These are phyloP conservation scores for Apamea monoglypha DNA, from an alignment of 2,888 invertebrate species.

Conservation along the genomic window DNA sequence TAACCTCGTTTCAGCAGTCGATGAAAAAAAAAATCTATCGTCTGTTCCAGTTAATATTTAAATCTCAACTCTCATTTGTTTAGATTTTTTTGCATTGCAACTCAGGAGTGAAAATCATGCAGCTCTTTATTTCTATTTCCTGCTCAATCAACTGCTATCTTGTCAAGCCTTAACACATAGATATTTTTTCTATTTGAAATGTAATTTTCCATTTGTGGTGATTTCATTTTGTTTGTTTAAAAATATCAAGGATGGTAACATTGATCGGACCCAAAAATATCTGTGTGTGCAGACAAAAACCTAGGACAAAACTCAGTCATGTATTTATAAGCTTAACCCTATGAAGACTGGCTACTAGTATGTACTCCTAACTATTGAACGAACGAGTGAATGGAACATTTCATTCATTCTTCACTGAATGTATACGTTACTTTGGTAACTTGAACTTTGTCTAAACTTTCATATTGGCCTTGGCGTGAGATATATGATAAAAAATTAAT, in stretches of 20 bases:
- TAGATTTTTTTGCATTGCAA: background rate
- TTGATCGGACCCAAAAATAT: conserved; percentile 10
- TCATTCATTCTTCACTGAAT: conserved; percentile 26
- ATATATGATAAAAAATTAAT: background rate
- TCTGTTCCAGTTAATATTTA: background rate
- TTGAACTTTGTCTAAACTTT: conserved; percentile 7
- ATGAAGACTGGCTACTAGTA: conserved; percentile 68
- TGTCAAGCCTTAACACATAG: conserved; percentile 1
- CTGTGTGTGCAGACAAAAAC: conserved; percentile 29
- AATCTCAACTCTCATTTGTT: background rate
- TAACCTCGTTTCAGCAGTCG: background rate
- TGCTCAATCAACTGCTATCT: conserved; percentile 37
- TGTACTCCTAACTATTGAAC: conserved; percentile 45
- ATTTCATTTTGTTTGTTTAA: background rate
- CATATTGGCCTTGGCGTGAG: conserved; percentile 49
- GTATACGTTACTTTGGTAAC: conserved; percentile 34
- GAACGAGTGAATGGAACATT: conserved; percentile 41
- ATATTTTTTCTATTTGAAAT: conserved; percentile 11
- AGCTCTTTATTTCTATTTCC: conserved; percentile 5
- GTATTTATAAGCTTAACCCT: conserved; percentile 66
- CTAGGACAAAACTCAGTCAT: conserved; percentile 59
- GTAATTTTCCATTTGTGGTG: background rate
- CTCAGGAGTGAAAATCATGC: too few species aligned
- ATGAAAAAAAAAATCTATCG: too few species aligned
- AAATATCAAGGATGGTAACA: conserved; percentile 23